Evolutionary conservation across 2,888 invertebrate species (phyloP).

Genomic region (Plagodis dolabraria): DNA sequence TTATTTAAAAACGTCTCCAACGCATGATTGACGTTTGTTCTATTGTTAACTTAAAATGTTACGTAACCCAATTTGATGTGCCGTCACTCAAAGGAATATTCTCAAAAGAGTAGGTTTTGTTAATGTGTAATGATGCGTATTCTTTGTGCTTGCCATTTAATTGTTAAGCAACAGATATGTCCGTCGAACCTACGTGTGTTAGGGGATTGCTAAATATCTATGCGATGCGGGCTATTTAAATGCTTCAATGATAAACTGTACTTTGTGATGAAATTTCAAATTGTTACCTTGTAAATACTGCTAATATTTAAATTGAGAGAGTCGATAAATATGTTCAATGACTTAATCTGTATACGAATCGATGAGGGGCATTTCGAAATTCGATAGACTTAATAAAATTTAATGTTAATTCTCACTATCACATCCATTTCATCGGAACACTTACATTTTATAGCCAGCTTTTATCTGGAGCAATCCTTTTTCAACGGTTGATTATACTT

Average conservation of each 20-base stretch:
- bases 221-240: slow-evolving; percentile 43
- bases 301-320: background rate
- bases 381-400: background rate
- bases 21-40: slow-evolving; percentile 69
- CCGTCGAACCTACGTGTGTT: slow-evolving; percentile 70
- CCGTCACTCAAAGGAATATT: slow-evolving; percentile 75
- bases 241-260: slow-evolving; percentile 45
- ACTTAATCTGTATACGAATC: slow-evolving; percentile 2
- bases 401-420: background rate
- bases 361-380: background rate
- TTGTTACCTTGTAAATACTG: slow-evolving; percentile 12
- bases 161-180: slow-evolving; percentile 74
- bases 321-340: slow-evolving; percentile 8
- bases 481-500: background rate
- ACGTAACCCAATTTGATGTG: slow-evolving; percentile 73
- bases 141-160: slow-evolving; percentile 79
- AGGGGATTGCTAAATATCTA: slow-evolving; percentile 56
- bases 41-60: slow-evolving; percentile 72
- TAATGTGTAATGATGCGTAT: slow-evolving; percentile 80
- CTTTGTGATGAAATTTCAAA: slow-evolving; percentile 24
- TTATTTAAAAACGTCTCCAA: slow-evolving; percentile 83
- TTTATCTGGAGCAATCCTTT: background rate
- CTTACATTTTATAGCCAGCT: slow-evolving; percentile 5
- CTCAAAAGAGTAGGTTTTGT: slow-evolving; percentile 70
- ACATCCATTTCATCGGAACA: background rate